Evolutionary conservation across 2,888 invertebrate genomes (phyloP).

Genomic region (Drosophila kokeensis): DNA sequence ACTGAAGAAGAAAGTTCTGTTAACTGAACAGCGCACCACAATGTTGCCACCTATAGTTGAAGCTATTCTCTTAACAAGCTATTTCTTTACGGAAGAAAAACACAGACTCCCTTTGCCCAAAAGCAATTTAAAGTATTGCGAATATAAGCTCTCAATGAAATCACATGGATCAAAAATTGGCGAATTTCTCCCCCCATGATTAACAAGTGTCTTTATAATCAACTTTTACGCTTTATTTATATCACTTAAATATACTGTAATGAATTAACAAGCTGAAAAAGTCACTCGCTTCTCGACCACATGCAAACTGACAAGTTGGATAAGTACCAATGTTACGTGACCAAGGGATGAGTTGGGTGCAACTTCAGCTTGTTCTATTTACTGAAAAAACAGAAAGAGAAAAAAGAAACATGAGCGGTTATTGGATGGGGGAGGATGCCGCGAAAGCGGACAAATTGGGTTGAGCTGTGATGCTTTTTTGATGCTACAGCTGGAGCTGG

Average conservation of each 20-base stretch:
- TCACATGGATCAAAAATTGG: background rate
- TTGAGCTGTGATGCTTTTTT: conserved; percentile 23
- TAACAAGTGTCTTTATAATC: background rate
- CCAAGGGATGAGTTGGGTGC: conserved; percentile 37
- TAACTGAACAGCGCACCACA: conserved; percentile 2
- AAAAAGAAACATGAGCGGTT: background rate
- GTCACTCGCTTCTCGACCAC: conserved; percentile 23
- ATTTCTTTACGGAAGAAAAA: conserved; percentile 22
- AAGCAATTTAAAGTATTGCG: background rate
- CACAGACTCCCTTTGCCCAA: background rate
- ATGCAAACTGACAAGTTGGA: conserved; percentile 53
- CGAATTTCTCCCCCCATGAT: background rate
- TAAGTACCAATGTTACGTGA: conserved; percentile 60
- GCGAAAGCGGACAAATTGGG: conserved; percentile 24
- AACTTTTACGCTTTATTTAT: background rate
- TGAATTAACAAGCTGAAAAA: conserved; percentile 55
- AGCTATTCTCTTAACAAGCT: conserved; percentile 35
- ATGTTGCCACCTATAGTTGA: background rate
- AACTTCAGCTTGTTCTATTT: conserved; percentile 18
- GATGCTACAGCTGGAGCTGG: conserved; percentile 2
- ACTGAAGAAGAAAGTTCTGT: conserved; percentile 31
- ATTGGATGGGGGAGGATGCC: conserved; percentile 8
- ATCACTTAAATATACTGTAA: conserved; percentile 33
- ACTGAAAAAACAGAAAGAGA: conserved; percentile 12
- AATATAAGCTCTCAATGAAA: background rate